phyloP scores from a whole-genome alignment of 2,888 invertebrate species.

The Myopa testacea region DNA sequence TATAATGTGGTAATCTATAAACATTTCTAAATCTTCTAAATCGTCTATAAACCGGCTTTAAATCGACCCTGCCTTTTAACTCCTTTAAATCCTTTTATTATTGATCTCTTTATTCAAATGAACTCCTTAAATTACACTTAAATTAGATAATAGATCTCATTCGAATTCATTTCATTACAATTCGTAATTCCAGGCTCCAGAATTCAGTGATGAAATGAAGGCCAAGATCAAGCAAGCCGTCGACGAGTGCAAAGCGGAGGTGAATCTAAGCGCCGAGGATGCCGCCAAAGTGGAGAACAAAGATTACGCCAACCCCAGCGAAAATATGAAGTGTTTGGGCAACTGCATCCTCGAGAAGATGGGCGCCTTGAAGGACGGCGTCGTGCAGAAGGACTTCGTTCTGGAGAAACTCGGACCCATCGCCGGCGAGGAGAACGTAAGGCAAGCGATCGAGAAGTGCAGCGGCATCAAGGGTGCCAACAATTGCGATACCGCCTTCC shows the following conservation, averaged over 20 bases:
- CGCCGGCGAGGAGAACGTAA: slow-evolving; percentile 51
- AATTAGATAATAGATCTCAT: no score
- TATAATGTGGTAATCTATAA: no score
- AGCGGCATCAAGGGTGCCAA: slow-evolving; percentile 51
- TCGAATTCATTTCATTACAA: no score
- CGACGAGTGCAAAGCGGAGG: slow-evolving; percentile 53
- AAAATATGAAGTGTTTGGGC: slow-evolving; percentile 59
- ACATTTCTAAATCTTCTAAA: no score
- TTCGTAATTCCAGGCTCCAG: slow-evolving; percentile 21
- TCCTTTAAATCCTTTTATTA: no score
- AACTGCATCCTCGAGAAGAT: slow-evolving; percentile 62
- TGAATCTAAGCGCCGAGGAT: slow-evolving; percentile 52
- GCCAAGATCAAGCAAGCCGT: slow-evolving; percentile 49
- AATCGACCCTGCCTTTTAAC: no score
- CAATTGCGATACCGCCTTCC: slow-evolving; percentile 59
- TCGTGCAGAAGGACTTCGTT: slow-evolving; percentile 52
- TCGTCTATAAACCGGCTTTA: no score
- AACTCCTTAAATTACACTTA: no score
- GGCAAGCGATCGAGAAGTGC: slow-evolving; percentile 51
- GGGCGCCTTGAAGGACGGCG: slow-evolving; percentile 56
- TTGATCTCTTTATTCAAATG: no score
- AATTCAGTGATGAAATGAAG: slow-evolving; percentile 58
- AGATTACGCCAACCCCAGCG: slow-evolving; percentile 51
- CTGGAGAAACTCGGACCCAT: slow-evolving; percentile 50
- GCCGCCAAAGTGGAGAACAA: slow-evolving; percentile 51